phyloP scores from a whole-genome alignment of 2,888 invertebrate genomes.

The Trissonchulus latispiculum region DNA sequence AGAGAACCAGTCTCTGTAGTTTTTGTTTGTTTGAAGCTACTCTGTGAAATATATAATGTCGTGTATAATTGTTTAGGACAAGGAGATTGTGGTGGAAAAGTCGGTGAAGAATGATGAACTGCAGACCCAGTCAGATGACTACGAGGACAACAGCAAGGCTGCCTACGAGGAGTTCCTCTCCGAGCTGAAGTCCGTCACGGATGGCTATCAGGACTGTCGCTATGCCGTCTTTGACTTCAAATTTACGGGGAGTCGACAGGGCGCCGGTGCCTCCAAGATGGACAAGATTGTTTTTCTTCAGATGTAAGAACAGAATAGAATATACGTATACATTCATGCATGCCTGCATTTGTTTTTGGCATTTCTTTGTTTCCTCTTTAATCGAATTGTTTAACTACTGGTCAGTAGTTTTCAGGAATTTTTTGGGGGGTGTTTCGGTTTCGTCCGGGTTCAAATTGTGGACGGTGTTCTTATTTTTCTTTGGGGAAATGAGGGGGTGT shows the following conservation, averaged over 20 bases:
- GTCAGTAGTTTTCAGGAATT: too few species aligned
- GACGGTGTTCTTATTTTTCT: too few species aligned
- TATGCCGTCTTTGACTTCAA: conserved; percentile 93
- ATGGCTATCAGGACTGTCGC: conserved; percentile 72
- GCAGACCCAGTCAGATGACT: conserved; percentile 34
- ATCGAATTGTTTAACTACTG: too few species aligned
- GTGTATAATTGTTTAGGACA: too few species aligned
- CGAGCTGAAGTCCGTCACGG: conserved; percentile 69
- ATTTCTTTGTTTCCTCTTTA: too few species aligned
- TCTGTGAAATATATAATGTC: background rate
- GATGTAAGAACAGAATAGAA: too few species aligned
- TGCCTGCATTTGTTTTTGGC: too few species aligned
- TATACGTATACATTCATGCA: too few species aligned
- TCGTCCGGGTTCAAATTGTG: too few species aligned
- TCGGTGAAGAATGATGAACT: conserved; percentile 38
- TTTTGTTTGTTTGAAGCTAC: conserved; percentile 23
- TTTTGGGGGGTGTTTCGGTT: too few species aligned
- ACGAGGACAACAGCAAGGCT: conserved; percentile 50
- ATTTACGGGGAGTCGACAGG: conserved; percentile 74
- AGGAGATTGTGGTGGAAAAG: conserved; percentile 41
- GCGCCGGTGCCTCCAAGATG: conserved; percentile 87
- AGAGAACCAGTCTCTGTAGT: too few species aligned
- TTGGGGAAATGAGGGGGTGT: too few species aligned
- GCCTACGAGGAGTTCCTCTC: conserved; percentile 87
- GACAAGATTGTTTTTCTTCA: conserved; percentile 95